Evolutionary conservation across 2,888 invertebrate genomes (phyloP), one percentile per base, ranked within the genome.

Genomic region (Drosophila affinis): DNA sequence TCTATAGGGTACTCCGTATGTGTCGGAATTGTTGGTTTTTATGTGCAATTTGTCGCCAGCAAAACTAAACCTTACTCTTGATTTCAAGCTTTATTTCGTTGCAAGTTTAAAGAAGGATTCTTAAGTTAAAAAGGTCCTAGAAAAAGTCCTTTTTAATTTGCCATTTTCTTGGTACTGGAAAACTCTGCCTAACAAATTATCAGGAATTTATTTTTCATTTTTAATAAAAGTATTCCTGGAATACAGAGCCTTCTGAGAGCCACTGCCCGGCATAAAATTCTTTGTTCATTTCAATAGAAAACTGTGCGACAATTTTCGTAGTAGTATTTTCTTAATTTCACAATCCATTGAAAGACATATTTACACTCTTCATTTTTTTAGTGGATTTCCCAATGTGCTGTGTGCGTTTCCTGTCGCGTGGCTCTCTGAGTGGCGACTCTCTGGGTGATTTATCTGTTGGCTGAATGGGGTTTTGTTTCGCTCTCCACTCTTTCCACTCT

Each of bases 321-420:
- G 18, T 27, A 47, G 53, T 61, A 32, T 49, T 34, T 51, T 29
- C 21, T 21, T 14, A 47, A 73, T 72, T 72, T 73, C 74, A 53
- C 74, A 73, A 60, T 56, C 45, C 61, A 62, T 18, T 46, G 69
- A 44, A 47, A 24, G 48, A 44, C 44, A 14, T 32, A n/a, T 12
- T 54, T 46, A 32, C 3, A 1, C 1, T 12, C 3, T 34, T 17
- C 12, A 0, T 69, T 39, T 47, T 3, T 9, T 24, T 27, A 9
- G 29, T 3, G 5, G 14, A 54, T 72, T 72, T 63, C 46, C 39
- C 58, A 63, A 72, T 54, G 21, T 14, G 9, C 39, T 39, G 21
- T 62, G 29, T 34, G 46, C 56, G 27, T 48, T 63, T 68, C 68
- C 70, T 68, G 70, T 69, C 68, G 70, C 68, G 60, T 67, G 68